A percentile compares a stretch with the other conserved stretches of the same genome.
These are phyloP conservation scores for Seira musarum DNA, from an alignment of 2,888 invertebrate species.

Conservation along the genomic window DNA sequence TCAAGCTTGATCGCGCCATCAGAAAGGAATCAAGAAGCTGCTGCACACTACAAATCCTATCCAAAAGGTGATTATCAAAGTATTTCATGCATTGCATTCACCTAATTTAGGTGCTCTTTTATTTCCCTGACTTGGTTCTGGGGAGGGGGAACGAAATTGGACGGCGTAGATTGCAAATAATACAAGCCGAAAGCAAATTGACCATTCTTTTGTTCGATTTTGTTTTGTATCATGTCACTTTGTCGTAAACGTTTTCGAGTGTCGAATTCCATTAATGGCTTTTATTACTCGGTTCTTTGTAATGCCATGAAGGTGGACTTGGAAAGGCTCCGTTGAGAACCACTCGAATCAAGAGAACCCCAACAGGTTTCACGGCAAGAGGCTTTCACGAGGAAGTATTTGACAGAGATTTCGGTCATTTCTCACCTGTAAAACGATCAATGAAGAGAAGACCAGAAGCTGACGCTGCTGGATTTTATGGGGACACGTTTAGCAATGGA, in stretches of 20 bases:
- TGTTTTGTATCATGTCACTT: no score
- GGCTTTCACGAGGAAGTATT: slow-evolving; percentile 69
- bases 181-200: no score
- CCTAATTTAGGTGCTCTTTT: no score
- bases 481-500: slow-evolving; percentile 68
- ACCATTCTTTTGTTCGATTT: no score
- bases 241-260: no score
- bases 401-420: slow-evolving; percentile 69
- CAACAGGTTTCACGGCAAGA: slow-evolving; percentile 69
- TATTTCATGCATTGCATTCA: no score
- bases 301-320: no score
- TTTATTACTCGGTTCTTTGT: no score
- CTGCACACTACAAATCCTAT: slow-evolving; percentile 42
- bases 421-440: slow-evolving; percentile 69
- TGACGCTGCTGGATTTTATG: slow-evolving; percentile 68
- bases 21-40: slow-evolving; percentile 16
- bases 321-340: slow-evolving; percentile 63
- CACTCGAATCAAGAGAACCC: slow-evolving; percentile 67
- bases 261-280: no score
- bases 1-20: slow-evolving; percentile 27
- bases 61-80: slow-evolving; percentile 42
- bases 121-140: no score
- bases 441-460: slow-evolving; percentile 69
- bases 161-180: no score
- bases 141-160: no score